phyloP scores from a whole-genome alignment of 2,113 vertebrate genomes.

The Anoura caudifer region DNA sequence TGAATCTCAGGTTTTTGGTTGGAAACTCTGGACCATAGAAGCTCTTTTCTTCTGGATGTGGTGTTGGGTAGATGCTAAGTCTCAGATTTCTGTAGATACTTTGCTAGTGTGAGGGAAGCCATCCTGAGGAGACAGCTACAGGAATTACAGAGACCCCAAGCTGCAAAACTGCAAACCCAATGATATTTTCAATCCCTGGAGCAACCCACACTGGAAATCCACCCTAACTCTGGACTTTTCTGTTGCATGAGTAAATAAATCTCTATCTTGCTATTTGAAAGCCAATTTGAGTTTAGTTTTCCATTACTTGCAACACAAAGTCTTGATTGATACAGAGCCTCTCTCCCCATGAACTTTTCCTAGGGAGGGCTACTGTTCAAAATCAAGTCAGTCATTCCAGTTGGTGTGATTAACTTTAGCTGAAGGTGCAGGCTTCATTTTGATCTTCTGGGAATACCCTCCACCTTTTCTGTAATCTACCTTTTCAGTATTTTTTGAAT shows the following conservation, averaged over 20 bases:
- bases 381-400: not conserved
- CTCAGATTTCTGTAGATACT: not conserved
- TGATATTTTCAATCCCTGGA: not conserved
- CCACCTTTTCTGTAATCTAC: not conserved
- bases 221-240: not conserved
- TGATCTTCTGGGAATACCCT: not conserved
- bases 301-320: not conserved
- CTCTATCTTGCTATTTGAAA: constrained; percentile 10
- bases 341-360: not conserved
- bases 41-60: not conserved
- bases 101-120: not conserved
- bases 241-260: not conserved
- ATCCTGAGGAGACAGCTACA: not conserved
- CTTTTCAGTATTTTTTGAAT: not conserved
- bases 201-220: not conserved
- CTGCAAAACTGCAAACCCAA: not conserved
- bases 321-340: not conserved
- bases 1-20: not conserved
- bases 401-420: not conserved
- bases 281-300: constrained; percentile 8
- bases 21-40: not conserved
- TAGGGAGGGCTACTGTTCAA: not conserved
- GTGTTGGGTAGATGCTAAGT: not conserved
- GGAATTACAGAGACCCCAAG: not conserved
- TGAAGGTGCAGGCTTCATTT: not conserved